Conservation (phyloP, 2,797 vertebrate genomes). For the Liparis tanakae region DNA sequence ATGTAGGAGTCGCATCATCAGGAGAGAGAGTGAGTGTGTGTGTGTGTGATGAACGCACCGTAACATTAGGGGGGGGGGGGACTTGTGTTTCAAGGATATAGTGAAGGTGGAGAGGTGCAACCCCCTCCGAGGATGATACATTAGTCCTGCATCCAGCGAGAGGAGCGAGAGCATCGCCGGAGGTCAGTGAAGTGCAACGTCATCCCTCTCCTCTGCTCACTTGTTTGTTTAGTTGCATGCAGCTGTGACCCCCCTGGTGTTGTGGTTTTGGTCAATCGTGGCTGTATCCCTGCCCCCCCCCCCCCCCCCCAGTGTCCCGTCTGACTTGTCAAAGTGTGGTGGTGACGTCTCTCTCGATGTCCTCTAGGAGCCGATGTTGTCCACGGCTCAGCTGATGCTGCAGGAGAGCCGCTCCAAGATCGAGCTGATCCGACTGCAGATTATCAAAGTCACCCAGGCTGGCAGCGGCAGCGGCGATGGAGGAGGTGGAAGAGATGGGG, state of each 20-base stretch:
- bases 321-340: slow-evolving; percentile 25
- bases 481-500: background rate
- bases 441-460: slow-evolving; percentile 87
- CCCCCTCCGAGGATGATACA: slow-evolving; percentile 72
- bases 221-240: background rate
- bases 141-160: slow-evolving; percentile 75
- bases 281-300: slow-evolving; percentile 9
- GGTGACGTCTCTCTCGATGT: slow-evolving; percentile 53
- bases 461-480: slow-evolving; percentile 43
- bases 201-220: slow-evolving; percentile 49
- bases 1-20: slow-evolving; percentile 63
- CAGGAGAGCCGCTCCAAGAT: slow-evolving; percentile 94
- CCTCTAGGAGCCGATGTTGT: slow-evolving; percentile 89
- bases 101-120: slow-evolving; percentile 76
- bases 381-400: slow-evolving; percentile 92
- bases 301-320: slow-evolving; percentile 2
- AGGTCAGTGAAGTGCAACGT: slow-evolving; percentile 79
- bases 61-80: slow-evolving; percentile 43
- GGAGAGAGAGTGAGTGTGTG: slow-evolving; percentile 42
- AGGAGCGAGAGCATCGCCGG: slow-evolving; percentile 65
- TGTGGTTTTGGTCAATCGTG: slow-evolving; percentile 32
- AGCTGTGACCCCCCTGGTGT: slow-evolving; percentile 6
- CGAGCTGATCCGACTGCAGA: slow-evolving; percentile 93
- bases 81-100: slow-evolving; percentile 74
- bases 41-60: slow-evolving; percentile 22